A percentile compares a stretch with the other conserved stretches of the same genome.
Conservation (phyloP, 2,888 invertebrate species). For the Mythimna loreyi region DNA sequence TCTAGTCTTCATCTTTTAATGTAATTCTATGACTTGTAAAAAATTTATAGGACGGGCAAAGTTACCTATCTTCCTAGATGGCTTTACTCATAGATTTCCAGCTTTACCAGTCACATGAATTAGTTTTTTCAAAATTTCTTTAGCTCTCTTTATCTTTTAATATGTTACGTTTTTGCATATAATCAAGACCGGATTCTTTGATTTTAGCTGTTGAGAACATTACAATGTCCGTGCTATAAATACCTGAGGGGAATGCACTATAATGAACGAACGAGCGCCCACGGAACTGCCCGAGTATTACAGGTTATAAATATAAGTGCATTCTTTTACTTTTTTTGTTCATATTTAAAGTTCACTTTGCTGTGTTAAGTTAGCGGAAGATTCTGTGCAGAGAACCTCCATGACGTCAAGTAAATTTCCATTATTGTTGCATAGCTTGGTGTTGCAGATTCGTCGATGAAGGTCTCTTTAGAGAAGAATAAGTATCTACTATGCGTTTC, state of each 20-base stretch:
- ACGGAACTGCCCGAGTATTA: constrained; percentile 29
- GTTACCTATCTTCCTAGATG: neutral
- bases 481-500: too few relatives aligned
- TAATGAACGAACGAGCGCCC: neutral
- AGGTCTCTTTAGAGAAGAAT: too few relatives aligned
- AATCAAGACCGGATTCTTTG: too few relatives aligned
- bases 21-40: too few relatives aligned
- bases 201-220: too few relatives aligned
- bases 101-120: neutral
- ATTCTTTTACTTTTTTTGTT: neutral
- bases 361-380: neutral
- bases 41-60: too few relatives aligned
- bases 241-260: constrained; percentile 20
- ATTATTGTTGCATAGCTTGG: too few relatives aligned
- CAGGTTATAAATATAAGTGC: neutral
- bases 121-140: neutral
- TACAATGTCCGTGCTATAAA: constrained; percentile 19
- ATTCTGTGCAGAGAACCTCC: constrained; percentile 1
- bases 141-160: neutral
- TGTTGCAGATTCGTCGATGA: too few relatives aligned
- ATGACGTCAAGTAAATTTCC: constrained; percentile 22
- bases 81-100: too few relatives aligned
- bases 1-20: too few relatives aligned
- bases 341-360: neutral
- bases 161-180: too few relatives aligned